These are phyloP conservation scores for Pempheris klunzingeri DNA, from an alignment of 2,797 vertebrate genomes.

Conservation along the genomic window DNA sequence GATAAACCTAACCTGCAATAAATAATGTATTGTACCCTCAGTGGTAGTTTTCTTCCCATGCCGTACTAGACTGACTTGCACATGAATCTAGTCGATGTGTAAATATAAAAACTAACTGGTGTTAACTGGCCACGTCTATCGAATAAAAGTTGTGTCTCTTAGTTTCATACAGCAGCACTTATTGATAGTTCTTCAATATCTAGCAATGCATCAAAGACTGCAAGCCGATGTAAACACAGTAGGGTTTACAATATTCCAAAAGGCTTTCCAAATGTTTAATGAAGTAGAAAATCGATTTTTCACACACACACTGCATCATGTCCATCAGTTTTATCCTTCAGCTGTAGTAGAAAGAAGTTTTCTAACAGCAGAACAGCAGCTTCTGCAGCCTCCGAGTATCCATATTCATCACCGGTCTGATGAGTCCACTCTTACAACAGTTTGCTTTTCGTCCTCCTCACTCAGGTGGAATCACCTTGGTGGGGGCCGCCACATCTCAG, in stretches of 20 bases:
- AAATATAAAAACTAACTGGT: neutral
- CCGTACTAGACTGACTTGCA: neutral
- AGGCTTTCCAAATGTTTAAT: neutral
- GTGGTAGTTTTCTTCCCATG: neutral
- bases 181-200: neutral
- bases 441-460: constrained; percentile 49
- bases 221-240: neutral
- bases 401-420: constrained; percentile 67
- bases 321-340: neutral
- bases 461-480: constrained; percentile 69
- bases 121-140: neutral
- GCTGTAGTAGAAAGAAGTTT: constrained; percentile 3
- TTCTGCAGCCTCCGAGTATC: constrained; percentile 43
- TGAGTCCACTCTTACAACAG: constrained; percentile 21
- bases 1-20: neutral
- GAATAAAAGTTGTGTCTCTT: neutral
- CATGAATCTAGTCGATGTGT: neutral
- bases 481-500: constrained; percentile 46
- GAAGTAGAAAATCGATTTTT: constrained; percentile 4
- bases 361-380: constrained; percentile 10
- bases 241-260: neutral
- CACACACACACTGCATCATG: neutral
- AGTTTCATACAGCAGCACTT: neutral
- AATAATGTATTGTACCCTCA: neutral
- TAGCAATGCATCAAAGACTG: neutral